Base-by-base conservation (phyloP, 2,113 vertebrate genomes). In the Anolis carolinensis region DNA sequence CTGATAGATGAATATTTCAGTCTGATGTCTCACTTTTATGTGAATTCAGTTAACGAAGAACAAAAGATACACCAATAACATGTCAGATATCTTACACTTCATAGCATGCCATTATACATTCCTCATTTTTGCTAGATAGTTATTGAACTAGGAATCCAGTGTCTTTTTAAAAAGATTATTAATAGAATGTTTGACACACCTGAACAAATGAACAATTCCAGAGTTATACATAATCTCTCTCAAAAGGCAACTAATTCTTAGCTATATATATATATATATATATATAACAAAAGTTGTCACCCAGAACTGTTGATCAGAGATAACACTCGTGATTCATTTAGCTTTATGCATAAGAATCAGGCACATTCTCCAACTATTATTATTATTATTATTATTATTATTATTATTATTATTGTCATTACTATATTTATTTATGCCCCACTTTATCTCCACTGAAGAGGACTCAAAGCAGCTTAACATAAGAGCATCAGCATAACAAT, bases 121-220 rank as follows among this genome's bases (percentile, higher is more conserved):
- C 50, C 25, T 44, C 11, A 67, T 52, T 39, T 77, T 62, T 63
- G 50, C 39, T 50, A 44, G 36, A 27, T 78, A 14, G 10, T 77
- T 84, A 84, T 25, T 78, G 7, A 77, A 48, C 44, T 52, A 84
- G n/a, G 27, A 7, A 34, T n/a, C 36, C 62, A 48, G 30, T 32
- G 27, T 75, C 39, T 44, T 44, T 32, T 5, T 18, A 76, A 36
- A 39, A 62, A 39, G 9, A 44, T 52, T 16, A 20, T 2, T 62
- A 63, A 32, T 50, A 39, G 55, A n/a, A 63, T 79, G 39, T 82
- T 74, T 87, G 79, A 73, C 68, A 80, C 79, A 81, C 8, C 75
- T 77, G 76, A 86, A 84, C 23, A 75, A 65, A 86, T 89, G 79
- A 63, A 84, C 23, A n/a, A n/a, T 70, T 9, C 0, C 5, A 82